Conservation (phyloP, 2,888 invertebrate species). For the Eueremaeus valkanovi region DNA sequence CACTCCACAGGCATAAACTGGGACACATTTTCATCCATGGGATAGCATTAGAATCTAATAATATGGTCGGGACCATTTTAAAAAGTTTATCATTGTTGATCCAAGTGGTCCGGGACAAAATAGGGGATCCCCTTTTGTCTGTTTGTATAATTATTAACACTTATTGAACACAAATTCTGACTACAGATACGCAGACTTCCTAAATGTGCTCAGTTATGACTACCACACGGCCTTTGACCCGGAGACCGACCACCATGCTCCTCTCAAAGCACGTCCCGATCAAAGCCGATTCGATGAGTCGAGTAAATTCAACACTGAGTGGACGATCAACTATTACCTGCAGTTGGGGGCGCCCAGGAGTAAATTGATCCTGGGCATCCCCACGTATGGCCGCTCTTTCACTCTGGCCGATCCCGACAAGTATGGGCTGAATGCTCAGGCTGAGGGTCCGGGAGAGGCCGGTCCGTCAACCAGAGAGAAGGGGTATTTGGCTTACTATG, state of each 20-base stretch:
- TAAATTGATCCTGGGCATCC: conserved; percentile 54
- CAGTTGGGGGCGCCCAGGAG: conserved; percentile 52
- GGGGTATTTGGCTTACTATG: conserved; percentile 87
- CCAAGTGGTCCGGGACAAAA: too few species aligned
- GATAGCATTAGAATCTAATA: too few species aligned
- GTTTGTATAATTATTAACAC: too few species aligned
- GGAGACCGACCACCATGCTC: conserved; percentile 84
- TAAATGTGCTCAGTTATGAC: conserved; percentile 85
- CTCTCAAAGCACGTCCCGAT: conserved; percentile 69
- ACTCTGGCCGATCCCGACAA: conserved; percentile 67
- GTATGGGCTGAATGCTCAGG: conserved; percentile 68
- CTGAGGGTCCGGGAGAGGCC: conserved; percentile 84
- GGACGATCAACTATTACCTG: conserved; percentile 53
- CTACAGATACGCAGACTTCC: conserved; percentile 78
- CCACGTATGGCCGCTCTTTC: conserved; percentile 75
- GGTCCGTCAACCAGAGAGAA: conserved; percentile 88
- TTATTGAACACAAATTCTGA: too few species aligned
- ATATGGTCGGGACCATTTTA: too few species aligned
- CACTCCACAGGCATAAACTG: too few species aligned
- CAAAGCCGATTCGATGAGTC: conserved; percentile 82
- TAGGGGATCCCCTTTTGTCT: too few species aligned
- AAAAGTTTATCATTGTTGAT: too few species aligned
- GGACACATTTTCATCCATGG: too few species aligned
- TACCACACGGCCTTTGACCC: conserved; percentile 90
- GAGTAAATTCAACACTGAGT: conserved; percentile 71